A percentile compares a stretch with the other conserved stretches of the same genome.
Conservation (phyloP, 30 jellyfish, hydroid and myxozoan species). For the Turritopsis rubra region DNA sequence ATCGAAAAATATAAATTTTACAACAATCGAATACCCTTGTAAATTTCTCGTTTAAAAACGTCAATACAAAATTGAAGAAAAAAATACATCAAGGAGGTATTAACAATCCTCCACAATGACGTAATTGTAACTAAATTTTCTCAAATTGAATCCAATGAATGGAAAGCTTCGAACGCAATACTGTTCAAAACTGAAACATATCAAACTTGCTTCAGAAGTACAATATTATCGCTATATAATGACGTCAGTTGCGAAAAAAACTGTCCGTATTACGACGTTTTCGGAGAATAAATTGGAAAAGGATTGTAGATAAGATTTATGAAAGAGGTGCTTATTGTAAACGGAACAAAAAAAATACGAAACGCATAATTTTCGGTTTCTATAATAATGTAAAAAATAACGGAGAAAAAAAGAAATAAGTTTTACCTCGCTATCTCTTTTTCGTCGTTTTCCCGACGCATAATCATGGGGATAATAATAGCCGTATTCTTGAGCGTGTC, state of each 20-base stretch:
- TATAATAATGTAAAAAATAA: not conserved
- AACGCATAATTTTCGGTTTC: not conserved
- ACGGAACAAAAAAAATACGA: not conserved
- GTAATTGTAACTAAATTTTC: not conserved
- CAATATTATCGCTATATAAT: too few species aligned
- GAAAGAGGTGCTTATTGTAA: not conserved
- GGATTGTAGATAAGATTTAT: too few species aligned
- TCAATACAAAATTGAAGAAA: not conserved
- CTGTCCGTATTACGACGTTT: too few species aligned
- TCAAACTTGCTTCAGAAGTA: too few species aligned
- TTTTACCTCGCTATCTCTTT: constrained; percentile 31
- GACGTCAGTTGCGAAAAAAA: too few species aligned
- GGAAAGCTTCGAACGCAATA: not conserved
- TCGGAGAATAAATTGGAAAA: too few species aligned
- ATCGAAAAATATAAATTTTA: too few species aligned
- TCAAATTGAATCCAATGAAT: not conserved
- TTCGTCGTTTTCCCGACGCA: constrained; percentile 15
- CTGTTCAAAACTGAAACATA: not conserved
- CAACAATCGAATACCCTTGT: not conserved
- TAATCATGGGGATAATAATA: constrained; percentile 7
- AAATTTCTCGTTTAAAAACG: not conserved
- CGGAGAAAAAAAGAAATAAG: not conserved
- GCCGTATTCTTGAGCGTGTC: constrained; percentile 7
- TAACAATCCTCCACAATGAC: not conserved
- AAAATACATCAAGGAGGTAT: not conserved